phyloP scores from a whole-genome alignment of 1,140 invertebrate genomes.

The Phortica variegata region DNA sequence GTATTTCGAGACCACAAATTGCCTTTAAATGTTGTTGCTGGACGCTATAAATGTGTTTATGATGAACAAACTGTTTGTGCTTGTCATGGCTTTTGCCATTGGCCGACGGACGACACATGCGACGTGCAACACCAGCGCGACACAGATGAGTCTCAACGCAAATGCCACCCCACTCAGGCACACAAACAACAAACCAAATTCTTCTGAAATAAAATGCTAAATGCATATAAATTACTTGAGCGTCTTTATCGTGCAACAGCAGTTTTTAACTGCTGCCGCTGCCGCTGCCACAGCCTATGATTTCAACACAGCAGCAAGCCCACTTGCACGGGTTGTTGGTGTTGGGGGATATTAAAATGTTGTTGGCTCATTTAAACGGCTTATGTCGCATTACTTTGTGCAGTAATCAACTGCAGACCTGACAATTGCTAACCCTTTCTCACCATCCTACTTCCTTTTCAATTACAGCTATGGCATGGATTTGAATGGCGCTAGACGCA shows the following conservation, averaged over 20 bases:
- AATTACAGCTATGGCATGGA: slow-evolving; percentile 85
- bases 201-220: too few species aligned
- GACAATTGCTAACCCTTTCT: slow-evolving; percentile 6
- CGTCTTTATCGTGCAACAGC: too few species aligned
- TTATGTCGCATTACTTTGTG: slow-evolving; percentile 13
- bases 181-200: too few species aligned
- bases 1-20: slow-evolving; percentile 43
- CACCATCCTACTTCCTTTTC: slow-evolving; percentile 8
- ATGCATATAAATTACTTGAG: too few species aligned
- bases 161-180: too few species aligned
- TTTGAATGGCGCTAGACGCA: slow-evolving; percentile 84
- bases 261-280: neutral
- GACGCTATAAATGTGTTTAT: slow-evolving; percentile 43
- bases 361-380: slow-evolving; percentile 4
- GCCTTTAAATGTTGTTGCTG: slow-evolving; percentile 25
- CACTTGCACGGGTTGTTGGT: too few species aligned
- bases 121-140: slow-evolving; percentile 3
- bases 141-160: too few species aligned
- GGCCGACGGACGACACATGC: too few species aligned
- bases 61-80: slow-evolving; percentile 52
- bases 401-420: slow-evolving; percentile 33
- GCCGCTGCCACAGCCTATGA: neutral
- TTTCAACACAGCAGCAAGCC: too few species aligned
- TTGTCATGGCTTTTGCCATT: too few species aligned
- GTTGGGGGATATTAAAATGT: too few species aligned